phyloP scores from a whole-genome alignment of 30 jellyfish, hydroid and myxozoan genomes.

The Aurelia aurita region DNA sequence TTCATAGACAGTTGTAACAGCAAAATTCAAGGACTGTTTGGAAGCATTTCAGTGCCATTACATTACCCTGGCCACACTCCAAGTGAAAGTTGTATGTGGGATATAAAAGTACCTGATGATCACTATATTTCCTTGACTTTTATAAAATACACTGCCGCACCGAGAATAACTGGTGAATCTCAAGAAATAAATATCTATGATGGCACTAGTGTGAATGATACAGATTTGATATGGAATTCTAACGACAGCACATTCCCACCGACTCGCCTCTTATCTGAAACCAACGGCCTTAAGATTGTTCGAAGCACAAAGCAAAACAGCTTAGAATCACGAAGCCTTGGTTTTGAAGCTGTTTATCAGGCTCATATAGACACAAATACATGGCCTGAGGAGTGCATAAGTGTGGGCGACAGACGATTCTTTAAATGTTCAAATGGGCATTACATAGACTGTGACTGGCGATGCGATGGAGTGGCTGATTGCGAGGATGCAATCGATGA shows the following conservation, averaged over 20 bases:
- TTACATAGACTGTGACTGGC: slow-evolving; percentile 77
- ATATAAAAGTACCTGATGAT: slow-evolving; percentile 67
- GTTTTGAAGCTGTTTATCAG: slow-evolving; percentile 66
- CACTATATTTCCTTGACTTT: slow-evolving; percentile 57
- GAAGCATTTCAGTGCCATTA: slow-evolving; percentile 63
- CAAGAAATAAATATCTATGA: slow-evolving; percentile 46
- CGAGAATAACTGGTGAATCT: slow-evolving; percentile 6
- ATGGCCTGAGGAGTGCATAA: slow-evolving; percentile 51
- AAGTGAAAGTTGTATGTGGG: slow-evolving; percentile 73
- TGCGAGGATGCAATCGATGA: slow-evolving; percentile 86
- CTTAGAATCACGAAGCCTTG: slow-evolving; percentile 8
- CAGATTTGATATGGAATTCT: slow-evolving; percentile 51
- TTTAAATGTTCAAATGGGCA: slow-evolving; percentile 83
- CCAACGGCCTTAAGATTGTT: slow-evolving; percentile 36
- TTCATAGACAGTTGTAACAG: slow-evolving; percentile 73
- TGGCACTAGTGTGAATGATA: slow-evolving; percentile 10
- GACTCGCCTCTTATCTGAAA: slow-evolving; percentile 1
- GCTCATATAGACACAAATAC: slow-evolving; percentile 39
- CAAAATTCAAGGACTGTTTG: slow-evolving; percentile 62
- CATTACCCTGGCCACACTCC: slow-evolving; percentile 12
- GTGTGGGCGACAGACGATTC: slow-evolving; percentile 53
- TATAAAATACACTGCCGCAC: slow-evolving; percentile 36
- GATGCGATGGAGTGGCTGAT: slow-evolving; percentile 84
- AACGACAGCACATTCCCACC: slow-evolving; percentile 49
- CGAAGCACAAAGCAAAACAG: slow-evolving; percentile 6